These are phyloP conservation scores for Torymus tubicola DNA, from an alignment of 2,888 invertebrate species.

Conservation along the genomic window DNA sequence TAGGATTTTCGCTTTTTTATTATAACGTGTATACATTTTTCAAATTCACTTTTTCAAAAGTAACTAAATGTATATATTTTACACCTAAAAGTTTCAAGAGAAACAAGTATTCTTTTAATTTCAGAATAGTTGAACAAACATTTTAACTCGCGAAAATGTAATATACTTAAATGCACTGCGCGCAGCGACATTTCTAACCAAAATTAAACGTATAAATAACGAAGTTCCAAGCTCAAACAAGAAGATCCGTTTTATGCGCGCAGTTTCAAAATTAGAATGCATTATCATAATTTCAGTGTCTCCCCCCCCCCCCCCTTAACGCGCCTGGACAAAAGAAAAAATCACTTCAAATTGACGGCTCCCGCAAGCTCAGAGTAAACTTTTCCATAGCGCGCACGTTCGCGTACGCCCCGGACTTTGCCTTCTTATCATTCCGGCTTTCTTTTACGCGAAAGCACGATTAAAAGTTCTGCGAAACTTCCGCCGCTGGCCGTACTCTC, in stretches of 20 bases:
- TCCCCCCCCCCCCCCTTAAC: too few species aligned
- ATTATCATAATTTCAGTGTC: slow-evolving; percentile 10
- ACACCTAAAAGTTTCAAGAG: too few species aligned
- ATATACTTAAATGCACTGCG: background rate
- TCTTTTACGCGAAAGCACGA: slow-evolving; percentile 54
- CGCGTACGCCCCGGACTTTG: slow-evolving; percentile 20
- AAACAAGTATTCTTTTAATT: too few species aligned
- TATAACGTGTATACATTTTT: too few species aligned
- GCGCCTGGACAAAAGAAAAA: background rate
- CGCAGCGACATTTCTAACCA: background rate
- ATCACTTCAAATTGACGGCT: slow-evolving; percentile 40
- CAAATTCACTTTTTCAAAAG: too few species aligned
- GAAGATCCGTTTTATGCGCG: background rate
- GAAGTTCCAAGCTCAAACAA: background rate
- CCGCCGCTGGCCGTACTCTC: background rate
- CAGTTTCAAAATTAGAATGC: background rate
- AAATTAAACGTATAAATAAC: background rate
- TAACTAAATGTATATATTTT: too few species aligned
- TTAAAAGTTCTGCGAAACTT: slow-evolving; percentile 51
- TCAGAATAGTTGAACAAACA: too few species aligned
- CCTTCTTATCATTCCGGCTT: slow-evolving; percentile 51
- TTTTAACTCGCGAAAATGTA: too few species aligned
- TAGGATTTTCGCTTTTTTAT: too few species aligned
- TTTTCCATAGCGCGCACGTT: slow-evolving; percentile 20
- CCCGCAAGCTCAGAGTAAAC: slow-evolving; percentile 26